A percentile compares a stretch with the other conserved stretches of the same genome.
Evolutionary conservation across 2,888 invertebrate genomes (phyloP).

Genomic region (Stenodema calcarata): DNA sequence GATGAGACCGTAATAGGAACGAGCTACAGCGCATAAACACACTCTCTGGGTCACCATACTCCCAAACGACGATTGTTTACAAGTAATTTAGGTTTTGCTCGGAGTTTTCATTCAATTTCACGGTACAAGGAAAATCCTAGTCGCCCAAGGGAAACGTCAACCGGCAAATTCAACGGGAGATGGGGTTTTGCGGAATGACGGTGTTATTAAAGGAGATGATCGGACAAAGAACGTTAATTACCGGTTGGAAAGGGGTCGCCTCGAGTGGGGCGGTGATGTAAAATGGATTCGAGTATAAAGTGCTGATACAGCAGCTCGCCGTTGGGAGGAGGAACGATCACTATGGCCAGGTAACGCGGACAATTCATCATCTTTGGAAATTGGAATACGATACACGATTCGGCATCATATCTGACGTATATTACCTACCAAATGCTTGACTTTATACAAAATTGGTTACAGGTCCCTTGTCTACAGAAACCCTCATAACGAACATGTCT

Average conservation of each 20-base stretch:
- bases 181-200: neutral
- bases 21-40: neutral
- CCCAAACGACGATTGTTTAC: neutral
- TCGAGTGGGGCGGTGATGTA: neutral
- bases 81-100: neutral
- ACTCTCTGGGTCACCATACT: neutral
- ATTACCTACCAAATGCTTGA: too few species aligned
- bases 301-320: neutral
- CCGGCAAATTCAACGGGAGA: neutral
- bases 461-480: too few species aligned
- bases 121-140: neutral
- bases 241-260: neutral
- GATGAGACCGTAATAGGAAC: too few species aligned
- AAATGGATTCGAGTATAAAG: neutral
- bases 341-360: too few species aligned
- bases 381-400: too few species aligned
- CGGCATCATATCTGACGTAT: too few species aligned
- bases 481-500: too few species aligned
- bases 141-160: neutral
- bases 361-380: too few species aligned
- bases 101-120: neutral
- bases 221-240: neutral
- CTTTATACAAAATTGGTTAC: too few species aligned
- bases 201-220: neutral
- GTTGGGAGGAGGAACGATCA: neutral